phyloP scores from a whole-genome alignment of 2,797 vertebrate species.

The Poecilia gillii region DNA sequence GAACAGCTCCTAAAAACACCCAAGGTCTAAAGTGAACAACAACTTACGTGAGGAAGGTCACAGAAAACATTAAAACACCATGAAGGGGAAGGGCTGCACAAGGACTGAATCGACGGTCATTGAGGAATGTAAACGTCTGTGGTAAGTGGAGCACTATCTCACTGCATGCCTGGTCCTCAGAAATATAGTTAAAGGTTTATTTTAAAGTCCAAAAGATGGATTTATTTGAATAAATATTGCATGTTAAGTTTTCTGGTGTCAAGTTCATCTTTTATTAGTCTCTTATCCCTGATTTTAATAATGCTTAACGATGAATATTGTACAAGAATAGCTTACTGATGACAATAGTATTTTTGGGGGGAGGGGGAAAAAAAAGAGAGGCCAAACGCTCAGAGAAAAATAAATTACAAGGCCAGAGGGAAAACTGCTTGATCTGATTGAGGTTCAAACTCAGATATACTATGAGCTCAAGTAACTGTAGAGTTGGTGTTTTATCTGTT shows the following conservation, averaged over 20 bases:
- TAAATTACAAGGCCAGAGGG: not conserved
- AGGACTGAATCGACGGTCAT: slow-evolving; percentile 34
- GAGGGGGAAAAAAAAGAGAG: not conserved
- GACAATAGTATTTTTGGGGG: not conserved
- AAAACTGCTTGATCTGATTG: slow-evolving; percentile 24
- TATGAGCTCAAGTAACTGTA: slow-evolving; percentile 7
- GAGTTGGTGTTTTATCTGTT: not conserved
- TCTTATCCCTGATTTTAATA: slow-evolving; percentile 47
- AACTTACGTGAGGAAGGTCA: slow-evolving; percentile 61
- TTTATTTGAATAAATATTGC: not conserved
- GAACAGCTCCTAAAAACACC: slow-evolving; percentile 53
- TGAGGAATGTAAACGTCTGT: slow-evolving; percentile 44
- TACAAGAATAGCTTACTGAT: not conserved
- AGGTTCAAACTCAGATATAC: slow-evolving; percentile 1
- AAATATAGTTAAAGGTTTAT: slow-evolving; percentile 19
- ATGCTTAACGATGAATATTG: slow-evolving; percentile 7
- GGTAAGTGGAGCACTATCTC: slow-evolving; percentile 24
- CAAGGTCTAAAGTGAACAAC: slow-evolving; percentile 59
- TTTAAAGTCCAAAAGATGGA: slow-evolving; percentile 13
- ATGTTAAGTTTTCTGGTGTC: slow-evolving; percentile 26
- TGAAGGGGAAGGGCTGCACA: slow-evolving; percentile 49
- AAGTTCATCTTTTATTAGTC: slow-evolving; percentile 20
- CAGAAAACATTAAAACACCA: slow-evolving; percentile 60
- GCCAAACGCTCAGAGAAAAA: not conserved
- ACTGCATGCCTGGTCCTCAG: slow-evolving; percentile 15